These are phyloP conservation scores for Agrochola litura DNA, from an alignment of 2,888 invertebrate species.

Conservation along the genomic window DNA sequence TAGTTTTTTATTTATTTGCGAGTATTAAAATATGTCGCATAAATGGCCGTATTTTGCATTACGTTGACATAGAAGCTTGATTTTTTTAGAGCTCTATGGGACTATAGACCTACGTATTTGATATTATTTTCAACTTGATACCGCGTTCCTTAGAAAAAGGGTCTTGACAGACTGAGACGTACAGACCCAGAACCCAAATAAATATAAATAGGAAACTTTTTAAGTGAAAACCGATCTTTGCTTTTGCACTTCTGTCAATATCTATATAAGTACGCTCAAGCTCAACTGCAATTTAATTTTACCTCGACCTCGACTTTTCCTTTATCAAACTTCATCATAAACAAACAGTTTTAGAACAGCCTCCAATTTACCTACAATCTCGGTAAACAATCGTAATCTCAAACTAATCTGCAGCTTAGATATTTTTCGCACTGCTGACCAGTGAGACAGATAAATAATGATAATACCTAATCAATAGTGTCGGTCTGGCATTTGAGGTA, in stretches of 20 bases:
- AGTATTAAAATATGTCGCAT: no score
- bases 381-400: slow-evolving; percentile 52
- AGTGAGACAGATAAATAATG: slow-evolving; percentile 57
- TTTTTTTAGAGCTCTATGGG: no score
- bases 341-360: slow-evolving; percentile 9
- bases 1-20: no score
- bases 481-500: slow-evolving; percentile 60
- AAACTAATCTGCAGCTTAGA: slow-evolving; percentile 48
- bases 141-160: no score
- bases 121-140: no score
- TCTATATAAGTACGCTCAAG: background rate
- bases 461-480: slow-evolving; percentile 56
- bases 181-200: background rate
- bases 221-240: no score
- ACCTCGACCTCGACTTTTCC: background rate
- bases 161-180: no score
- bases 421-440: slow-evolving; percentile 53
- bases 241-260: background rate
- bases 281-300: background rate
- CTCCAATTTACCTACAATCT: slow-evolving; percentile 31
- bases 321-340: background rate
- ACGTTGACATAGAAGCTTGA: no score
- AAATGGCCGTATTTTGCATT: no score
- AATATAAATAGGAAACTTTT: background rate
- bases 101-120: no score